Conservation (phyloP, 2,113 vertebrate species). For the Nesogale talazaci region DNA sequence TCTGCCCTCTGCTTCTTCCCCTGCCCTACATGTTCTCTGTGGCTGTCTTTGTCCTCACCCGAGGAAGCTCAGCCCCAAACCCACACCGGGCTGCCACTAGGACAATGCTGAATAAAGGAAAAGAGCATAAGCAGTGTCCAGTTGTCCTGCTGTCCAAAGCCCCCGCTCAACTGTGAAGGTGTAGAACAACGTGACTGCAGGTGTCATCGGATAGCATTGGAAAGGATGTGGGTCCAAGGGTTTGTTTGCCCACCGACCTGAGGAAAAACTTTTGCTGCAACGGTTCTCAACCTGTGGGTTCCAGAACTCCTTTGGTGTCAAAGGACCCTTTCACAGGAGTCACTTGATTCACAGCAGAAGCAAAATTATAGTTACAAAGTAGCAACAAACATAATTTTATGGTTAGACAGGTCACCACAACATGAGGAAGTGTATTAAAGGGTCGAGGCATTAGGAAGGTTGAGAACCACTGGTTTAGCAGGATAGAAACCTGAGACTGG, state of each 20-base stretch:
- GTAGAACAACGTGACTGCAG: not conserved
- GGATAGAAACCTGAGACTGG: not conserved
- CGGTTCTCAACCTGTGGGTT: too few relatives aligned
- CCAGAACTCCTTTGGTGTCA: too few relatives aligned
- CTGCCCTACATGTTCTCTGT: too few relatives aligned
- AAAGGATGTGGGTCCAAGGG: not conserved
- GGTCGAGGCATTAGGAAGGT: too few relatives aligned
- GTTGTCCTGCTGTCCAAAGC: not conserved
- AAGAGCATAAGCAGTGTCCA: not conserved
- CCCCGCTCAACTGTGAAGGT: not conserved
- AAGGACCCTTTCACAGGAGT: too few relatives aligned
- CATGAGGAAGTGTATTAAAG: too few relatives aligned
- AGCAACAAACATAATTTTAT: too few relatives aligned
- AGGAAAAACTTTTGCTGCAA: not conserved
- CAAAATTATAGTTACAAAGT: too few relatives aligned
- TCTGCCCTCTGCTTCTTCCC: not conserved
- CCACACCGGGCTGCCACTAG: not conserved
- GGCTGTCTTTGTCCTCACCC: not conserved
- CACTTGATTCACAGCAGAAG: too few relatives aligned
- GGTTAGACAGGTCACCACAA: too few relatives aligned
- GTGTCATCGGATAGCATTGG: not conserved
- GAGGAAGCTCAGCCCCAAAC: not conserved
- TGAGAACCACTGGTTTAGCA: too few relatives aligned
- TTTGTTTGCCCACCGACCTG: not conserved
- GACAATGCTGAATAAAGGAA: not conserved